Evolutionary conservation across 2,888 invertebrate species (phyloP).

Genomic region (Zaprionus lineosus): DNA sequence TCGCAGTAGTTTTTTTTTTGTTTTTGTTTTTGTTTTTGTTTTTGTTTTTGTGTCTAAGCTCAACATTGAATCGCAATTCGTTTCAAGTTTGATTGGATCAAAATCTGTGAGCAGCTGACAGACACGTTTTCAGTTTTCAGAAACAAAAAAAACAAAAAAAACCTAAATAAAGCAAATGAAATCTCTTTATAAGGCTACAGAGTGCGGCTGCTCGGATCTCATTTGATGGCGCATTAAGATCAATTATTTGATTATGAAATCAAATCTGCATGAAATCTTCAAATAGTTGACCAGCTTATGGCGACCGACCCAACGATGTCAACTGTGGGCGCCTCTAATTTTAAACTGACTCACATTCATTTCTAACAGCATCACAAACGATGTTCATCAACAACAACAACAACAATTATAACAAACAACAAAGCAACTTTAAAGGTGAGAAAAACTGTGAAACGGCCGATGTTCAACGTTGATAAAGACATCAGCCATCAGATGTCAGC

Average conservation of each 20-base stretch:
- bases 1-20: not conserved
- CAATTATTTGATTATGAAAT: slow-evolving; percentile 82
- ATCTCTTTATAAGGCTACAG: slow-evolving; percentile 20
- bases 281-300: slow-evolving; percentile 65
- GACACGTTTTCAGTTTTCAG: slow-evolving; percentile 38
- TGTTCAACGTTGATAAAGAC: slow-evolving; percentile 63
- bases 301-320: slow-evolving; percentile 59
- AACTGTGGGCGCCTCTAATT: slow-evolving; percentile 56
- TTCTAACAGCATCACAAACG: slow-evolving; percentile 11
- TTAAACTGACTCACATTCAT: slow-evolving; percentile 22
- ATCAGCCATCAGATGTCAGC: too few relatives aligned
- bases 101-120: slow-evolving; percentile 51
- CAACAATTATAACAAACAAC: not conserved
- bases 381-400: slow-evolving; percentile 2
- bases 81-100: slow-evolving; percentile 76
- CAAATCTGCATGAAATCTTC: slow-evolving; percentile 79
- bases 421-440: slow-evolving; percentile 42
- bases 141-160: slow-evolving; percentile 6
- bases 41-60: slow-evolving; percentile 17
- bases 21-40: too few relatives aligned
- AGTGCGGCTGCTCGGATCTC: slow-evolving; percentile 31
- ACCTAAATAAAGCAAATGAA: slow-evolving; percentile 13
- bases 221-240: slow-evolving; percentile 81
- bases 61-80: slow-evolving; percentile 74
- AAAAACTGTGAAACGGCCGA: slow-evolving; percentile 36